Evolutionary conservation across 1,140 invertebrate species (phyloP).

Genomic region (Lepidostoma basale): DNA sequence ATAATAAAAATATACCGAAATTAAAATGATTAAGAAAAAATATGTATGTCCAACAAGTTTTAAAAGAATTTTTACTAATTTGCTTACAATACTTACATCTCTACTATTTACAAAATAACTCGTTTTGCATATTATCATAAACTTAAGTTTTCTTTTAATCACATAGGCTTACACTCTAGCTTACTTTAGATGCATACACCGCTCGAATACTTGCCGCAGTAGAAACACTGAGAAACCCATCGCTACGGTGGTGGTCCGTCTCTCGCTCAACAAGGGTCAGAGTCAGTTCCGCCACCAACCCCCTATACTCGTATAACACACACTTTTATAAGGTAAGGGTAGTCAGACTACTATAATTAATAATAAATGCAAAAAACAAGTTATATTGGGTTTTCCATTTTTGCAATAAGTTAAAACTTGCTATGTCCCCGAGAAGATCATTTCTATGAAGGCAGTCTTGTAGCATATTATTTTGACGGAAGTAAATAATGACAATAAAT

Average conservation of each 20-base stretch:
- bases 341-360: conserved; percentile 9
- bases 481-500: too few relatives aligned
- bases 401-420: too few relatives aligned
- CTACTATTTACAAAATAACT: conserved; percentile 32
- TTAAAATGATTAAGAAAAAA: conserved; percentile 14
- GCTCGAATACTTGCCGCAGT: conserved; percentile 18
- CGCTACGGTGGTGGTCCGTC: conserved; percentile 10
- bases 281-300: not conserved
- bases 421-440: too few relatives aligned
- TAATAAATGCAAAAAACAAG: conserved; percentile 35
- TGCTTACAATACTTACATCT: conserved; percentile 10
- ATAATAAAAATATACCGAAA: conserved; percentile 25
- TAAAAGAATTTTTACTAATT: conserved; percentile 28
- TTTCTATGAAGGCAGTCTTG: too few relatives aligned
- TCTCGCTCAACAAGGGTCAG: not conserved
- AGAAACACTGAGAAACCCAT: conserved; percentile 22
- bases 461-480: too few relatives aligned
- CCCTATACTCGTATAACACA: conserved; percentile 25
- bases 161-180: conserved; percentile 24
- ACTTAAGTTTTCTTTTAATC: conserved; percentile 15
- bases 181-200: conserved; percentile 21
- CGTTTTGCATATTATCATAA: conserved; percentile 3
- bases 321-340: conserved; percentile 11
- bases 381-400: conserved; percentile 10
- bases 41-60: conserved; percentile 33